Evolutionary conservation across 92 coral and sea anemone species (phyloP).

Genomic region (Umimayanthus kanabou): DNA sequence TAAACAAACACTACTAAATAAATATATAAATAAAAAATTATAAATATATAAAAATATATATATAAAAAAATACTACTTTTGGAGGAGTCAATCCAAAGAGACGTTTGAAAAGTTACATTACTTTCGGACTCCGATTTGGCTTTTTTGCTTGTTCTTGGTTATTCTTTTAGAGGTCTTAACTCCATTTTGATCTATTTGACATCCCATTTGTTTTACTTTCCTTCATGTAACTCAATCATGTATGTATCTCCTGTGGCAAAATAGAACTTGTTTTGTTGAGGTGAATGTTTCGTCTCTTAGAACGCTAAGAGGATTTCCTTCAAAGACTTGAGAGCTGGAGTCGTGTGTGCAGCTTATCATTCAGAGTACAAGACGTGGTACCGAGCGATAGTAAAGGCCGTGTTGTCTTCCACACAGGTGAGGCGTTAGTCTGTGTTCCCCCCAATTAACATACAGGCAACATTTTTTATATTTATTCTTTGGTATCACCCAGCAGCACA

Average conservation of each 20-base stretch:
- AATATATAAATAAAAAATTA: too few species aligned
- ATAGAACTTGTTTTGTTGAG: not conserved
- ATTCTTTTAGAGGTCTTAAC: too few species aligned
- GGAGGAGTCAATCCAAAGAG: not conserved
- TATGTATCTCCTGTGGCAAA: not conserved
- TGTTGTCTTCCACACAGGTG: conserved; percentile 75
- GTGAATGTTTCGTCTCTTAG: conserved; percentile 9
- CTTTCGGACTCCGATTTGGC: not conserved
- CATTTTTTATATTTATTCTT: too few species aligned
- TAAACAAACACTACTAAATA: too few species aligned
- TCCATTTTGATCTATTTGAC: not conserved
- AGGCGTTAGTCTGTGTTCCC: not conserved
- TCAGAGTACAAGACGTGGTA: conserved; percentile 72
- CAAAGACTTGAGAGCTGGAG: conserved; percentile 66
- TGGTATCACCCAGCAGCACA: too few species aligned
- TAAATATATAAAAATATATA: too few species aligned
- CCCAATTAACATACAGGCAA: too few species aligned
- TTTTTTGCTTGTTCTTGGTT: not conserved
- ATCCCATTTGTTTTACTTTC: not conserved
- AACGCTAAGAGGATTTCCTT: conserved; percentile 21
- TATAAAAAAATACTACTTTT: too few species aligned
- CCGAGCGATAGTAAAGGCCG: conserved; percentile 78
- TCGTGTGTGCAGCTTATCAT: conserved; percentile 65
- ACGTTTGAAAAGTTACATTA: not conserved
- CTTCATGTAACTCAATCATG: not conserved